Conservation (phyloP, 92 coral and sea anemone species). For the Meandrina meandrites region DNA sequence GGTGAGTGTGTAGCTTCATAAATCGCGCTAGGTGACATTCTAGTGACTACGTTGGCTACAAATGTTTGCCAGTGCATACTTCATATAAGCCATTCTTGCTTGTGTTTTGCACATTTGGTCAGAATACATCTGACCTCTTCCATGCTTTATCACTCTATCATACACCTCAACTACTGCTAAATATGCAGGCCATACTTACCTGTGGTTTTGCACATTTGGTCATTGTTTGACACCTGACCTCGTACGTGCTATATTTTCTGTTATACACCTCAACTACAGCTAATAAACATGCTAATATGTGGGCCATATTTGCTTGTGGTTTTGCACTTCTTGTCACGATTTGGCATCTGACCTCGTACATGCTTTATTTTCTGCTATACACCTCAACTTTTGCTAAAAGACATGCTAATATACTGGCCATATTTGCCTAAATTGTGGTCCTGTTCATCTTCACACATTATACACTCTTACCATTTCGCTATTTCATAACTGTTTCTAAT, state of each 20-base stretch:
- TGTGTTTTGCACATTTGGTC: background rate
- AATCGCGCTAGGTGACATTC: constrained; percentile 1
- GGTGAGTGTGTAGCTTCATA: constrained; percentile 56
- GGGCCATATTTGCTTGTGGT: too few species aligned
- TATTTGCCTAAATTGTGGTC: too few species aligned
- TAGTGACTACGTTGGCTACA: background rate
- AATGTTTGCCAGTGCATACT: background rate
- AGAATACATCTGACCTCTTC: background rate
- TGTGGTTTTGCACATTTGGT: background rate
- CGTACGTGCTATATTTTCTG: too few species aligned
- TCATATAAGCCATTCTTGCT: background rate
- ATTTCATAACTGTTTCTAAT: background rate
- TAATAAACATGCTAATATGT: too few species aligned
- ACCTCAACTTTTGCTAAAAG: background rate
- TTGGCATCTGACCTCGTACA: too few species aligned
- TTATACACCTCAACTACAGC: background rate
- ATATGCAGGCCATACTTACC: background rate
- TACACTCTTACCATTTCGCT: too few species aligned
- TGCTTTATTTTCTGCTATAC: background rate
- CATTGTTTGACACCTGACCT: background rate
- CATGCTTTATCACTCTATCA: background rate
- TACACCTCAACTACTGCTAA: background rate
- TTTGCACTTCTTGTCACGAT: too few species aligned
- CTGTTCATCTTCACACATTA: too few species aligned
- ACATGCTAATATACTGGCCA: too few species aligned